Evolutionary conservation across 2,888 invertebrate genomes (phyloP).

Genomic region (Pristionchus japonicus): DNA sequence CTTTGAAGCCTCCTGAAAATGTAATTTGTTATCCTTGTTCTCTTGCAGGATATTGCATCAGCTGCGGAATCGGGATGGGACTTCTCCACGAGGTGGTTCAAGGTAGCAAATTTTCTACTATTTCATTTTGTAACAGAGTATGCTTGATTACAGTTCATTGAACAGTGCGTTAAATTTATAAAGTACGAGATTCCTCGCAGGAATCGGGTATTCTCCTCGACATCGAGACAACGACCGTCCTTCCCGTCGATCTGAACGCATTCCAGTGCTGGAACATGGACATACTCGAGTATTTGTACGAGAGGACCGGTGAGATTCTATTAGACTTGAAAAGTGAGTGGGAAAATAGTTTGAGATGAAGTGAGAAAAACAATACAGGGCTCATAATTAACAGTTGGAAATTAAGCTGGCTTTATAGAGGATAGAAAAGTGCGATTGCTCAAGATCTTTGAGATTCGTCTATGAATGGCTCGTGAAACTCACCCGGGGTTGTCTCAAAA

Average conservation of each 20-base stretch:
- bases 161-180: too few species aligned
- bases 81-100: constrained; percentile 91
- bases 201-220: neutral
- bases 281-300: constrained; percentile 70
- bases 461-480: too few species aligned
- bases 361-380: too few species aligned
- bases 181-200: constrained; percentile 75
- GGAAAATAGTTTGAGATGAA: too few species aligned
- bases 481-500: too few species aligned
- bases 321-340: too few species aligned
- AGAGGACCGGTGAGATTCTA: constrained; percentile 52
- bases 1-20: neutral
- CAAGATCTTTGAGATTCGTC: too few species aligned
- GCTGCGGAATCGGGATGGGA: constrained; percentile 95
- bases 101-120: neutral
- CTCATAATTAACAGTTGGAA: too few species aligned
- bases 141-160: neutral
- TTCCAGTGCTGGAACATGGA: constrained; percentile 84
- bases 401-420: too few species aligned
- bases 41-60: constrained; percentile 57
- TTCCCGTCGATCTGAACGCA: constrained; percentile 88
- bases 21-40: neutral
- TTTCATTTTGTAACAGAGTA: neutral
- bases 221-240: constrained; percentile 82
- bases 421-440: too few species aligned